Conservation (phyloP, 1,140 invertebrate species). For the Zelostemma sp. region DNA sequence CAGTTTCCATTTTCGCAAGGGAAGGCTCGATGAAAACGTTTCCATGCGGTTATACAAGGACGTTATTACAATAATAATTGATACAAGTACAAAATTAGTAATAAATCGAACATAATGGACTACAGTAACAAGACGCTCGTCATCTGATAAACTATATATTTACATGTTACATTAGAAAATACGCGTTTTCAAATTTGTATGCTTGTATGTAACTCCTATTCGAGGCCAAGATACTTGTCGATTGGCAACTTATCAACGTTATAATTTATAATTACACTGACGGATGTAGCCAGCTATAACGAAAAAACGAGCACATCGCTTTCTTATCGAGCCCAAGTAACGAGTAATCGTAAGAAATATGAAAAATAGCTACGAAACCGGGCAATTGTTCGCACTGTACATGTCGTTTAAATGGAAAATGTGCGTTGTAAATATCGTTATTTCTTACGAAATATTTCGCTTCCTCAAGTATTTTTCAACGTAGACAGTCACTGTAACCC, state of each 20-base stretch:
- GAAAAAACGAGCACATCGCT: not conserved
- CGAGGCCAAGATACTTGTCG: conserved; percentile 7
- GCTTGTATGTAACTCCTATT: too few relatives aligned
- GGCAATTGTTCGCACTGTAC: not conserved
- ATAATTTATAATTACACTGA: conserved; percentile 6
- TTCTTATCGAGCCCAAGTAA: not conserved
- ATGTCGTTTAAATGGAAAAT: conserved; percentile 6
- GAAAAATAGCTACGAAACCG: conserved; percentile 26
- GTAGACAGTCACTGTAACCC: conserved; percentile 29
- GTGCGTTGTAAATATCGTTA: conserved; percentile 35
- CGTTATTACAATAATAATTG: conserved; percentile 27
- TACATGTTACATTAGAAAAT: conserved; percentile 12
- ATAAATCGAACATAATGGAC: conserved; percentile 32
- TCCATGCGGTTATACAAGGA: conserved; percentile 4
- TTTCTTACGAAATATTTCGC: conserved; percentile 45
- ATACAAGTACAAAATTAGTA: conserved; percentile 36
- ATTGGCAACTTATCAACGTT: conserved; percentile 10
- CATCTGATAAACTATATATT: conserved; percentile 20
- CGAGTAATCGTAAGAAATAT: conserved; percentile 13
- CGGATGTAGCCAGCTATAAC: not conserved
- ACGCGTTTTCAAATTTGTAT: too few relatives aligned
- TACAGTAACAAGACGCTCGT: conserved; percentile 26
- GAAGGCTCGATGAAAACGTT: too few relatives aligned
- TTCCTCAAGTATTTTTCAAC: conserved; percentile 23
- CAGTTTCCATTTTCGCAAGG: too few relatives aligned